Base-by-base conservation (phyloP, 2,113 vertebrate genomes). In the Tinamus guttatus region DNA sequence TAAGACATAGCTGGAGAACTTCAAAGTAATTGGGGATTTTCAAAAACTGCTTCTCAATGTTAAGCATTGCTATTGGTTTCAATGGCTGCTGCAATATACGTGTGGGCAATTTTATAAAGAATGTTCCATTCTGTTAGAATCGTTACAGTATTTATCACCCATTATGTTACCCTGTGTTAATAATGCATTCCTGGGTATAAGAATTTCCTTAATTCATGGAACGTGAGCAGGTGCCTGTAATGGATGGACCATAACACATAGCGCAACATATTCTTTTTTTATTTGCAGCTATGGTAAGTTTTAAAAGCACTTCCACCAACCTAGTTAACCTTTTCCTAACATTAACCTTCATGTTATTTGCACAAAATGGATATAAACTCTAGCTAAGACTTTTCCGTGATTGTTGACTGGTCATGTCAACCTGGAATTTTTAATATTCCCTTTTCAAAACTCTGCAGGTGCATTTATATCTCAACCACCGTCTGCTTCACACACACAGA, bases 201-300 rank as follows among this genome's bases (percentile, higher is more conserved):
- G 5, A 1, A 0, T 0, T 59, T 82, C 56, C 41, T 14, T 1
- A 3, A 5, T 5, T 2, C 40, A 90, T 13, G 30, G 8, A 87
- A 64, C 5, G 8, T 56, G 19, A 80, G 25, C 19, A 80, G 25
- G 14, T 43, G 25, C 3, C 21, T 36, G 20, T 24, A 69, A 69
- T 0, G 0, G 38, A 47, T 25, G 11, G n/a, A 64, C n/a, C 7
- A 15, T 24, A 78, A 64, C 5, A 49, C 1, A 17, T 64, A 4
- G 5, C 63, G 13, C 13, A 25, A 41, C 19, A 15, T 0, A 11
- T 62, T 36, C 14, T 68, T 38, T 71, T 71, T 71, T 58, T 19
- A 76, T 47, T 36, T 76, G 38, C 45, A 85, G 34, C 30, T 87
- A 58, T 9, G 74, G 12, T 9, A 75, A 74, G 9, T 56, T 85